Base-by-base conservation (phyloP, 2,888 invertebrate species). In the Xanthorhoe spadicearia region DNA sequence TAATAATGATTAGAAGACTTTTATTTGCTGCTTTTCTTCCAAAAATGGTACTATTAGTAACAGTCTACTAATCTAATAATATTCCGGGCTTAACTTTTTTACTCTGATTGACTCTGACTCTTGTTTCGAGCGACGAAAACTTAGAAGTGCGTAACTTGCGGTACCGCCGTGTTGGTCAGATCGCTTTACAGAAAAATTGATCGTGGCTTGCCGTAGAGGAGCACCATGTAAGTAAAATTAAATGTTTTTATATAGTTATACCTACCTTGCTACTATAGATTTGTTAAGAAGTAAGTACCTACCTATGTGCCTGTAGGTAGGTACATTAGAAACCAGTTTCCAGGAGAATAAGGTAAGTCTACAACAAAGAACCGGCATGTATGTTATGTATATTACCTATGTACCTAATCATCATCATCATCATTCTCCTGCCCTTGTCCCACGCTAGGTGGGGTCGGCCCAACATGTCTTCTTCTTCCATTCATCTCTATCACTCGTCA, bases 191-290 rank as follows among this genome's bases (percentile, higher is more conserved):
- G 43, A 61, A 54, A 7, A 53, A 61, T n/a, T 50, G 49, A 23
- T 5, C 61, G 18, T 38, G 43, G 13, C 6, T 19, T 49, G 55
- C 15, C 51, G 53, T 50, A 56, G 43, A 51, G 28, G 57, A 48
- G 6, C 48, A 61, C 50, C 69, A 73, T 73, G 73, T 73, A 23
- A 73, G 73, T 73, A 71, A 53, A 62, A 49, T 32, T 32, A 48
- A 46, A 19, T 46, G 10, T 48, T n/a, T 13, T 56, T 46, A n/a
- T 46, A n/a, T 28, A 6, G 51, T 6, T 23, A 38, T 2, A n/a
- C n/a, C n/a, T 38, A 38, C 9, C 38, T 43, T 4, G 13, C 13
- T 13, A 4, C 2, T 43, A 2, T 13, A 43, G 38, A 43, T 43
- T 57, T 38, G 2, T 56, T n/a, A n/a, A n/a, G n/a, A 49, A n/a